phyloP scores from a whole-genome alignment of 1,140 invertebrate species.

The Dendrolimus kikuchii region DNA sequence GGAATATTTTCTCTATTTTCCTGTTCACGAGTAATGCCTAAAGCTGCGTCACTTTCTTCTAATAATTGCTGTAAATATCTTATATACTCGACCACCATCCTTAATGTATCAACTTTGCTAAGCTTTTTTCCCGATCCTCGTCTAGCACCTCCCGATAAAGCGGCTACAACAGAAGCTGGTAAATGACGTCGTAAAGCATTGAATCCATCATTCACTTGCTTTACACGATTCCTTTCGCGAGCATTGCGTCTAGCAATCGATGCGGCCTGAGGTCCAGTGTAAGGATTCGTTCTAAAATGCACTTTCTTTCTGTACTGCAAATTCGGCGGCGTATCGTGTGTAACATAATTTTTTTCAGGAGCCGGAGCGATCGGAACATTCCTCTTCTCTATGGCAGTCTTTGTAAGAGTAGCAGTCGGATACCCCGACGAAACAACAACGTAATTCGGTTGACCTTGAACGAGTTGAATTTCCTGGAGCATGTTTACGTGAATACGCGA shows the following conservation, averaged over 20 bases:
- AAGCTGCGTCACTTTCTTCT: constrained; percentile 76
- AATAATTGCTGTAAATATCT: constrained; percentile 88
- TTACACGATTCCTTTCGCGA: constrained; percentile 93
- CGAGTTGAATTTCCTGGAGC: constrained; percentile 71
- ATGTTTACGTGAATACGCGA: constrained; percentile 52
- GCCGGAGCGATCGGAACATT: constrained; percentile 71
- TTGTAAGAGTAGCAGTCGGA: constrained; percentile 49
- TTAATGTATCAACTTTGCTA: constrained; percentile 95
- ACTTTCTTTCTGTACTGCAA: constrained; percentile 81
- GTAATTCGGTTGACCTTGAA: constrained; percentile 71
- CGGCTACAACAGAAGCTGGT: constrained; percentile 83
- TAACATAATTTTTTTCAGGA: constrained; percentile 69
- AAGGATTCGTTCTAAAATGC: constrained; percentile 77
- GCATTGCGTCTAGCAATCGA: constrained; percentile 94
- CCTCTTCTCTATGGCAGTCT: constrained; percentile 53
- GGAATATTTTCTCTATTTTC: constrained; percentile 66
- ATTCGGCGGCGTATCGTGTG: constrained; percentile 61
- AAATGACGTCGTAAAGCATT: constrained; percentile 90
- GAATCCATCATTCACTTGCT: constrained; percentile 96
- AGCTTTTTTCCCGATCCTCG: constrained; percentile 88
- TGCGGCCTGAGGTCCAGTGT: constrained; percentile 79
- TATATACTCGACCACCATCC: constrained; percentile 96
- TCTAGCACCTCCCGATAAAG: constrained; percentile 77
- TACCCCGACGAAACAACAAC: constrained; percentile 72
- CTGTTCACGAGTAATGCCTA: constrained; percentile 54